Percentiles rank a stretch among this genome's conserved stretches.
These are phyloP conservation scores for Butorides virescens DNA, from an alignment of 2,113 vertebrate species.

Conservation along the genomic window DNA sequence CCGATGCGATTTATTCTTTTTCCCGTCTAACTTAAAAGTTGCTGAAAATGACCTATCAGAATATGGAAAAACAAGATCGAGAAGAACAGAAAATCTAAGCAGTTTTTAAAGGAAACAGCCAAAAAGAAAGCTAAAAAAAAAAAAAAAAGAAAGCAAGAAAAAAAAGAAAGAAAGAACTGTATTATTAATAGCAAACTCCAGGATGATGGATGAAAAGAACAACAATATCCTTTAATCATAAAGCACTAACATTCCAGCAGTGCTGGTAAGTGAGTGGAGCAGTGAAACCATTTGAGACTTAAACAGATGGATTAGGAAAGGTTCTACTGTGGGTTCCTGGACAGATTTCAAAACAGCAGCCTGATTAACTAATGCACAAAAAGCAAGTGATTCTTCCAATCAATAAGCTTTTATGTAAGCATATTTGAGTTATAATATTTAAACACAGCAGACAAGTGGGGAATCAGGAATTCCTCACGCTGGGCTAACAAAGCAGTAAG, in stretches of 20 bases:
- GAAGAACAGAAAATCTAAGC: conserved; percentile 10
- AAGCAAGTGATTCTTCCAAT: conserved; percentile 67
- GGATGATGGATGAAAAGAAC: conserved; percentile 71
- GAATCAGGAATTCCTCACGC: conserved; percentile 42
- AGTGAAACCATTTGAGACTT: conserved; percentile 70
- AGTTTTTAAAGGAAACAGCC: neutral
- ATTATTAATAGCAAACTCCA: conserved; percentile 69
- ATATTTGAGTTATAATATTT: conserved; percentile 67
- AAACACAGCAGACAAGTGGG: conserved; percentile 53
- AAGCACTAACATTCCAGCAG: conserved; percentile 69
- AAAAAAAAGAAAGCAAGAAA: too few relatives aligned
- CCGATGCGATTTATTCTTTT: neutral
- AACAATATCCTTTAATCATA: conserved; percentile 73
- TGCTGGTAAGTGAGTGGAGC: conserved; percentile 59
- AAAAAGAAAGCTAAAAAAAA: neutral
- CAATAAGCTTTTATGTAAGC: conserved; percentile 67
- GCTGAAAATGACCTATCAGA: conserved; percentile 33
- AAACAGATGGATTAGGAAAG: conserved; percentile 73
- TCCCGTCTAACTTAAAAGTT: neutral
- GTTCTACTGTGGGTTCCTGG: conserved; percentile 67
- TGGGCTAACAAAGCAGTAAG: conserved; percentile 45
- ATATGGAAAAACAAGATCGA: conserved; percentile 5
- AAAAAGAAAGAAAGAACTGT: neutral
- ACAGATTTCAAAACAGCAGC: conserved; percentile 71
- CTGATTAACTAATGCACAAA: conserved; percentile 74